phyloP scores from a whole-genome alignment of 1,140 invertebrate genomes.

The Dreissena polymorpha region DNA sequence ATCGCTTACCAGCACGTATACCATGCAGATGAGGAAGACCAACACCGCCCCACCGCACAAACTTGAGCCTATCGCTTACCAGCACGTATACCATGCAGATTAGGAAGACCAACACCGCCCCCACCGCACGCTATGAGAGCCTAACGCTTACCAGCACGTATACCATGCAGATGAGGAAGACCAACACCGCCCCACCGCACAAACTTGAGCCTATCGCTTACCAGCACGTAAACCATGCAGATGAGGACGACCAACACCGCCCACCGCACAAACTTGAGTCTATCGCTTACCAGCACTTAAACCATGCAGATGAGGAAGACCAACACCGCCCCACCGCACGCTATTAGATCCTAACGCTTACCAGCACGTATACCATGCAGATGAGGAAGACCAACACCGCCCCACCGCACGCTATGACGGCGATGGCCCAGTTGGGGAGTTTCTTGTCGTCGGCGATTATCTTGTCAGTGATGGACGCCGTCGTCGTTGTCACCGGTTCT shows the following conservation, averaged over 20 bases:
- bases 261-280: too few species aligned
- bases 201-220: neutral
- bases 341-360: too few species aligned
- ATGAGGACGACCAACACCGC: too few species aligned
- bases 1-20: constrained; percentile 55
- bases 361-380: constrained; percentile 49
- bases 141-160: constrained; percentile 53
- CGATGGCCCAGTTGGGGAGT: constrained; percentile 58
- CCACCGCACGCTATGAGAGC: neutral
- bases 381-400: constrained; percentile 50
- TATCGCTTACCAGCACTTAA: too few species aligned
- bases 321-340: too few species aligned
- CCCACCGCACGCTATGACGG: constrained; percentile 56
- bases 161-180: constrained; percentile 40
- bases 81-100: constrained; percentile 49
- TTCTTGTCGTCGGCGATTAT: neutral
- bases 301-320: too few species aligned
- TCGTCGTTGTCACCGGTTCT: constrained; percentile 13
- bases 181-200: too few species aligned
- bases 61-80: constrained; percentile 35
- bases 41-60: too few species aligned
- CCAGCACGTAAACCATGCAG: too few species aligned
- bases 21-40: too few species aligned
- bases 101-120: too few species aligned
- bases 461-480: constrained; percentile 18